Base-by-base conservation (phyloP, 2,113 vertebrate genomes). In the Podarcis cretensis region DNA sequence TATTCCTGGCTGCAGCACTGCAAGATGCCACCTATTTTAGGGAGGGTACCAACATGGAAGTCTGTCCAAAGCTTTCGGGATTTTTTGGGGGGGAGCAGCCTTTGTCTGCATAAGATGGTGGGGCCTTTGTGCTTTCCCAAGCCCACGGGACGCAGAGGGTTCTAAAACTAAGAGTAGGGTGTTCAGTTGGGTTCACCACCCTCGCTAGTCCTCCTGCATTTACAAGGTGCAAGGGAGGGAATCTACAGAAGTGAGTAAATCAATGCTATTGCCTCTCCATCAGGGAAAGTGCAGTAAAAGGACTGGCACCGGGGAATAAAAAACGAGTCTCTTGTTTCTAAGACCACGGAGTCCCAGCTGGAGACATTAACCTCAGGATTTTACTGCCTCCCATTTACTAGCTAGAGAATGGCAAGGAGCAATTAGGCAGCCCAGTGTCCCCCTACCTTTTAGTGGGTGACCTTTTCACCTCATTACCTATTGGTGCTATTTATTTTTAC, bases 381-480 rank as follows among this genome's bases (percentile, higher is more conserved):
- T 74, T 76, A 94, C 48, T 0, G 0, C 81, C 10, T 1, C 37
- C 37, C 59, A 48, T 27, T 65, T 59, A 57, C 73, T 30, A 75
- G 10, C 25, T 35, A 3, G 59, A 79, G 30, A 94, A 89, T 81
- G 69, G 77, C 8, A 1, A 8, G 86, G 69, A 81, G 78, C 91
- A 68, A 23, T 1, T 0, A 91, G 86, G 27, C 71, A 65, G 83
- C 79, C 80, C 8, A 2, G 18, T 79, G 83, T 79, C 85, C 89
- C 90, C 87, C 48, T 63, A 66, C 87, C 90, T 89, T 91, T 90
- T 87, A 92, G 73, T 83, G 84, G 84, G 91, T 84, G 93, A 94
- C 94, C 93, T 84, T 91, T 93, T 93, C 90, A 92, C 92, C 87
- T 94, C 92, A 95, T 92, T 91, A 30, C 89, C 95, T 91, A 91